Evolutionary conservation across 2,888 invertebrate species (phyloP), one percentile per base, ranked within the genome.

Genomic region (Clistopyga incitator): DNA sequence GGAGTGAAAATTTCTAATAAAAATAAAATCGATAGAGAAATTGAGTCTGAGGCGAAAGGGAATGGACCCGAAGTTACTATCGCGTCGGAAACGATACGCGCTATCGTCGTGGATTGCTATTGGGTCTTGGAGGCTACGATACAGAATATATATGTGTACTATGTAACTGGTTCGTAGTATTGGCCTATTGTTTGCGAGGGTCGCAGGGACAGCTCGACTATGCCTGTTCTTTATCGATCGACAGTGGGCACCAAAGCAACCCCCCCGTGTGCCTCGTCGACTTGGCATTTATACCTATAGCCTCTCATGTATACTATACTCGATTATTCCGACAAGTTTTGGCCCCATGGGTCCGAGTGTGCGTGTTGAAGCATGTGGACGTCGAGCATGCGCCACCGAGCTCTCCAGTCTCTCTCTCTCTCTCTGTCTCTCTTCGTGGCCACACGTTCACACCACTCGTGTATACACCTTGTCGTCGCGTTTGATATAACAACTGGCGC

Each of bases 321-420:
- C 71, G 71, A 72, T 72, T 72, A 72, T 72, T 72, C 71, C 45
- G 56, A 56, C 71, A 72, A 72, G 71, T 72, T 59, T 59, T 72
- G 56, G 56, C 42, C 71, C 71, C 71, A 71, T 38, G 56, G 42
- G 56, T 18, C 34, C 52, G 68, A 68, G 70, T 70, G 18, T 52
- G 70, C 70, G 70, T 70, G 29, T 18, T 11, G 25, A 29, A 72
- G 25, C 71, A 56, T 70, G 38, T 23, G 42, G 50, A 42, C 25
- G 56, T 42, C 56, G 56, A 56, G 56, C 56, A 72, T 72, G 45
- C 71, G 56, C 59, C 25, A 38, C 3, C 61, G 23, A 18, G 13
- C 18, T 3, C 61, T 18, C n/a, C n/a, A n/a, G n/a, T n/a, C n/a
- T n/a, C n/a, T n/a, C n/a, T n/a, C n/a, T n/a, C n/a, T n/a, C n/a